Evolutionary conservation across 2,797 vertebrate genomes (phyloP).

Genomic region (Lepidocolaptes lacrymiger): DNA sequence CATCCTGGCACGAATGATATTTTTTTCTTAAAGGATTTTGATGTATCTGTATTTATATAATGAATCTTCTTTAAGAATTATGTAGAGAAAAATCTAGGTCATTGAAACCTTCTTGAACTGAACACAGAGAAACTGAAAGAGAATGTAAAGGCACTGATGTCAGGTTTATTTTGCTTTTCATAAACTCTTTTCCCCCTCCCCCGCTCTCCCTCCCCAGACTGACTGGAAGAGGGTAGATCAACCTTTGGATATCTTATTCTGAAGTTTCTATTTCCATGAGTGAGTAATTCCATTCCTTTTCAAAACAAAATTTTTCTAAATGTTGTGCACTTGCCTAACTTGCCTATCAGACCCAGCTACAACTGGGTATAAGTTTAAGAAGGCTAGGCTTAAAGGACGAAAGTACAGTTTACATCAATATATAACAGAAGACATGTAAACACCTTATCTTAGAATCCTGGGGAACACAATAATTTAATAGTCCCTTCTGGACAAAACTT

Average conservation of each 20-base stretch:
- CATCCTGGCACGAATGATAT: neutral
- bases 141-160: neutral
- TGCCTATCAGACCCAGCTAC: neutral
- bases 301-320: neutral
- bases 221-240: conserved; percentile 31
- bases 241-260: neutral
- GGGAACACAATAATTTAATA: neutral
- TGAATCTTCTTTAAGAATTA: conserved; percentile 29
- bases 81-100: conserved; percentile 41
- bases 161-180: conserved; percentile 5
- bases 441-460: neutral
- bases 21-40: conserved; percentile 35
- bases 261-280: neutral
- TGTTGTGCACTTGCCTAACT: neutral
- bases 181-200: neutral
- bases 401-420: neutral
- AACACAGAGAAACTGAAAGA: conserved; percentile 6
- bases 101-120: conserved; percentile 29
- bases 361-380: neutral
- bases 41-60: conserved; percentile 13
- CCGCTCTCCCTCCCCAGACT: neutral
- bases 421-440: neutral
- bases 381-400: neutral
- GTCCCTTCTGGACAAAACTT: neutral
- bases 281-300: neutral